Evolutionary conservation across 2,888 invertebrate species (phyloP).

Genomic region (Germaria angustata): DNA sequence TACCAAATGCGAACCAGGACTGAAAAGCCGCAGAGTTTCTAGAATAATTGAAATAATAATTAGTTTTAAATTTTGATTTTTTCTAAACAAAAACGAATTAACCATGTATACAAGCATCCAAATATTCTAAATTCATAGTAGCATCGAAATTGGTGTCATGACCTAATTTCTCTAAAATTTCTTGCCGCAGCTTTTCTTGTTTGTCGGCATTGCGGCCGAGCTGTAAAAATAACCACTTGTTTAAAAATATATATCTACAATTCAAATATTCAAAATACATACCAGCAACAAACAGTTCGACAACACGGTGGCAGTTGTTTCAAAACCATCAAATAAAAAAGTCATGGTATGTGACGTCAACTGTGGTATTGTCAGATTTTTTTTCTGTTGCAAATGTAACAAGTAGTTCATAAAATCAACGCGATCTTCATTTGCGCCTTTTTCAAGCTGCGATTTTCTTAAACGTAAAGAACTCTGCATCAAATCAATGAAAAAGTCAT

Average conservation of each 20-base stretch:
- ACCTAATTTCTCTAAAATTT: conserved; percentile 68
- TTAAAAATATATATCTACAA: neutral
- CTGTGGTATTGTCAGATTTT: conserved; percentile 69
- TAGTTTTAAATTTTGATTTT: neutral
- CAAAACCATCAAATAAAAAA: conserved; percentile 77
- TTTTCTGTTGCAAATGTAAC: conserved; percentile 75
- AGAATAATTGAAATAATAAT: conserved; percentile 8
- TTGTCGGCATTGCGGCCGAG: conserved; percentile 71
- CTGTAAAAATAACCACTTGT: conserved; percentile 45
- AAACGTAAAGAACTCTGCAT: conserved; percentile 72
- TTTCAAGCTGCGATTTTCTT: conserved; percentile 64
- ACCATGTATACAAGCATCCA: conserved; percentile 78
- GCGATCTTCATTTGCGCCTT: conserved; percentile 69
- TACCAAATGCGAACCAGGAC: conserved; percentile 69
- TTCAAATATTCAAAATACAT: conserved; percentile 22
- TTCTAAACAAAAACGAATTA: neutral
- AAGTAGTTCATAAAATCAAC: conserved; percentile 76
- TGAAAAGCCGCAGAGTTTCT: conserved; percentile 75
- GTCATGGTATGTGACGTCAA: conserved; percentile 75
- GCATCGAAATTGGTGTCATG: conserved; percentile 72
- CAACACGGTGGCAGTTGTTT: conserved; percentile 74
- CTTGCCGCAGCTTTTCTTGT: conserved; percentile 72
- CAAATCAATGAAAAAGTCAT: conserved; percentile 72
- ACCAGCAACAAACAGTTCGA: conserved; percentile 72
- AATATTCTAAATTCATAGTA: conserved; percentile 73